Conservation (phyloP, 2,797 vertebrate species). For the Smutsia gigantea region DNA sequence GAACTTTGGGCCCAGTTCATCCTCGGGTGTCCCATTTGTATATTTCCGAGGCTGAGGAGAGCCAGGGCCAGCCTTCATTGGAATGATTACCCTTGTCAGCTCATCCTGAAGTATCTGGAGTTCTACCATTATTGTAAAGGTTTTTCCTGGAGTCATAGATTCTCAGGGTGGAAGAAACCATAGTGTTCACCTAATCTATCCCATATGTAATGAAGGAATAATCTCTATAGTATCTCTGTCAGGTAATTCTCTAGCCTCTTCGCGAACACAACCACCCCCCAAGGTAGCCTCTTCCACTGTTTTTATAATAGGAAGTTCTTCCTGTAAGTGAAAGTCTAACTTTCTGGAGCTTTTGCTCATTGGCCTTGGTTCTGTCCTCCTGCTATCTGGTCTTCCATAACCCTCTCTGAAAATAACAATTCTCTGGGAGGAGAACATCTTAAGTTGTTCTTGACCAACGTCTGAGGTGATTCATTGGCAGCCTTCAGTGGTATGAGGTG, state of each 20-base stretch:
- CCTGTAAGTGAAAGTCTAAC: not conserved
- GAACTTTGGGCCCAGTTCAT: not conserved
- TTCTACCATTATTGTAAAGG: not conserved
- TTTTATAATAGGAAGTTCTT: slow-evolving; percentile 19
- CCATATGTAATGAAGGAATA: not conserved
- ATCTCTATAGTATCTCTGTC: not conserved
- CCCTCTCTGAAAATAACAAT: not conserved
- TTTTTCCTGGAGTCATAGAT: not conserved
- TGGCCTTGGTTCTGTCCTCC: not conserved
- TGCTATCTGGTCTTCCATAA: not conserved
- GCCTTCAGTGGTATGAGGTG: not conserved
- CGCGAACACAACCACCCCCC: not conserved
- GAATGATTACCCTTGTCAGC: not conserved
- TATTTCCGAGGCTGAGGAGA: slow-evolving; percentile 29
- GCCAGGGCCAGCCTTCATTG: not conserved
- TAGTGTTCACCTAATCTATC: not conserved
- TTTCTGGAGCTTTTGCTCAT: not conserved
- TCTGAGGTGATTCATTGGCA: not conserved
- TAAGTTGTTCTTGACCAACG: not conserved
- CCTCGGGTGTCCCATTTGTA: not conserved
- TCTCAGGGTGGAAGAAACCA: not conserved
- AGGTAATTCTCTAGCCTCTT: not conserved
- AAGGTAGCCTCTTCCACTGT: not conserved
- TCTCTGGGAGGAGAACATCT: not conserved
- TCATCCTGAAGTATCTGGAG: not conserved